Conservation (phyloP, 2,888 invertebrate genomes). For the Craniophora ligustri region DNA sequence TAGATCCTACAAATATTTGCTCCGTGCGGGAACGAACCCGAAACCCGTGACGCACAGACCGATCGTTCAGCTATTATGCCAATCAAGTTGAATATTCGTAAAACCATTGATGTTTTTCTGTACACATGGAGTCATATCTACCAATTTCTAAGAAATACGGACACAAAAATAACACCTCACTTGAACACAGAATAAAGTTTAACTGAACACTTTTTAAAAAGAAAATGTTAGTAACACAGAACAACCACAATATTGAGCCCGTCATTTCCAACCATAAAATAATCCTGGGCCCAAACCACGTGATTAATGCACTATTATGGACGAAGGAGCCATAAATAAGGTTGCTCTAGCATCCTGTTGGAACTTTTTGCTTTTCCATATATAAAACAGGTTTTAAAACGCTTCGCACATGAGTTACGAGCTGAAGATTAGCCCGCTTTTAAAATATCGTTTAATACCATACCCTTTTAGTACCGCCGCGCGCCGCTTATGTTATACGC, state of each 20-base stretch:
- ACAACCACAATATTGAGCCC: conserved; percentile 9
- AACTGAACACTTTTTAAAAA: neutral
- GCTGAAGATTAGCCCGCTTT: conserved; percentile 44
- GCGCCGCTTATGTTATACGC: conserved; percentile 18
- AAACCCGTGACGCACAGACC: too few relatives aligned
- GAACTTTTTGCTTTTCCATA: conserved; percentile 44
- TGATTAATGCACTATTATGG: conserved; percentile 45
- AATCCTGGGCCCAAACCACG: conserved; percentile 26
- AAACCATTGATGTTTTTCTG: too few relatives aligned
- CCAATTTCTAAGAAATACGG: too few relatives aligned
- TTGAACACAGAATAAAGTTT: too few relatives aligned
- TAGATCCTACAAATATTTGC: too few relatives aligned
- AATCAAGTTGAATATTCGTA: too few relatives aligned
- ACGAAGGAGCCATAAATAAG: conserved; percentile 36
- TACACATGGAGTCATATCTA: too few relatives aligned
- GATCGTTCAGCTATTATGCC: too few relatives aligned
- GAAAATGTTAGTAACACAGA: neutral
- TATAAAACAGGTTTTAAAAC: conserved; percentile 45
- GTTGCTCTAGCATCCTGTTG: conserved; percentile 17
- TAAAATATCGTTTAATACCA: conserved; percentile 49
- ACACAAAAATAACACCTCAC: too few relatives aligned
- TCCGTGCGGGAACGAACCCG: too few relatives aligned
- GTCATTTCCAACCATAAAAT: conserved; percentile 11
- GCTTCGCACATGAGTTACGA: conserved; percentile 43
- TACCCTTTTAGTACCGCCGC: conserved; percentile 24